These are phyloP conservation scores for Geodia barretti DNA, from an alignment of 37 sponge, comb jelly and placozoan genomes.

Conservation along the genomic window DNA sequence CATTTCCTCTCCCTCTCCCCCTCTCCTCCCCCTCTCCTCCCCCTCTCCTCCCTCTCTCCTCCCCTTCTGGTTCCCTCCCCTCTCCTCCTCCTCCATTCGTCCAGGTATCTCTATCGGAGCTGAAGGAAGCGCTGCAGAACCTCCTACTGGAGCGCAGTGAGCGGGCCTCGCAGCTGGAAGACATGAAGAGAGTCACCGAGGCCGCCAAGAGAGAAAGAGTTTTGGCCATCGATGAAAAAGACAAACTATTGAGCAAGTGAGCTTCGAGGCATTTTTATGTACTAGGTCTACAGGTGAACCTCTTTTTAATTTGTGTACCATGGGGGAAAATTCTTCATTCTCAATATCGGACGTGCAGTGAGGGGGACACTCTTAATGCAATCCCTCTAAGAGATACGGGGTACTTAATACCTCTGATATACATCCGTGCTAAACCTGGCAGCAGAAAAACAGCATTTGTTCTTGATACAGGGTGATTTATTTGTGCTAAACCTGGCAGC, in stretches of 20 bases:
- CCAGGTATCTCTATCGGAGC: constrained; percentile 12
- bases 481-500: no score
- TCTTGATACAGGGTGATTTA: no score
- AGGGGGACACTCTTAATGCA: no score
- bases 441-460: no score
- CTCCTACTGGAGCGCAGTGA: constrained; percentile 14
- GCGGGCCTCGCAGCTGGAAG: constrained; percentile 22
- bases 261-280: not conserved
- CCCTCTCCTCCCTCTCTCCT: not conserved
- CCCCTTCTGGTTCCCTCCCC: not conserved
- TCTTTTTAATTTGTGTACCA: no score
- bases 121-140: constrained; percentile 20
- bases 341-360: no score
- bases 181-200: constrained; percentile 41
- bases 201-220: constrained; percentile 63
- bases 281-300: not conserved
- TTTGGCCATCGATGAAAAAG: constrained; percentile 66
- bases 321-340: no score
- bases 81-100: not conserved
- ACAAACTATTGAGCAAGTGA: constrained; percentile 32
- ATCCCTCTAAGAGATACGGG: no score
- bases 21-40: not conserved
- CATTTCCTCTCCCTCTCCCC: not conserved
- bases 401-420: no score
- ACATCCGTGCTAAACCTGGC: no score